A percentile compares a stretch with the other conserved stretches of the same genome.
Conservation (phyloP, 1,140 invertebrate genomes). For the Hylyphantes graminicola region DNA sequence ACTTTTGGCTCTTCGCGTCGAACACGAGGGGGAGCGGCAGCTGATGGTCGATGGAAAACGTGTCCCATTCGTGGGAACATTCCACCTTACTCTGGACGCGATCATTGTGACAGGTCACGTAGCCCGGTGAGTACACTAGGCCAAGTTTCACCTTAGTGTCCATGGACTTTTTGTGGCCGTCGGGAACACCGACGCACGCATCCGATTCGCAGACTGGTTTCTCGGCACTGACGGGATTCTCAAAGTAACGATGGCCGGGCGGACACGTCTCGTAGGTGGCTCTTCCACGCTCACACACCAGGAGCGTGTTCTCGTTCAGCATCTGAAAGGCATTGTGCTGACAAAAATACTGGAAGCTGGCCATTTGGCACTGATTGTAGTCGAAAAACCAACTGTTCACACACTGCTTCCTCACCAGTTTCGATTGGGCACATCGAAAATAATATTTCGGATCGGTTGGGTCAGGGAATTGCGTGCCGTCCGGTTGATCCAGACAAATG, state of each 20-base stretch:
- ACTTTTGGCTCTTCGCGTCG: background rate
- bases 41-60: background rate
- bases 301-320: background rate
- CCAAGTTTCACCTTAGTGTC: background rate
- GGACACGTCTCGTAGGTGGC: background rate
- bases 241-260: background rate
- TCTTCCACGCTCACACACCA: background rate
- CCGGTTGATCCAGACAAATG: no score
- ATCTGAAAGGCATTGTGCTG: background rate
- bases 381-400: no score
- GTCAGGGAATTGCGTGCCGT: no score
- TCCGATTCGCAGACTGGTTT: background rate
- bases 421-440: no score
- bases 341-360: background rate
- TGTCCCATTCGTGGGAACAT: slow-evolving; percentile 4
- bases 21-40: background rate
- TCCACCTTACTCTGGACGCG: background rate
- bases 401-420: no score
- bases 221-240: background rate
- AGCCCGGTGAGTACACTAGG: background rate
- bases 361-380: no score
- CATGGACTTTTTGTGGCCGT: background rate
- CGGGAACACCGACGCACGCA: background rate
- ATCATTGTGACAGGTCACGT: background rate
- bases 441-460: no score